These are phyloP conservation scores for Parotocinclus haroldoi DNA, from an alignment of 2,797 vertebrate species.

Conservation along the genomic window DNA sequence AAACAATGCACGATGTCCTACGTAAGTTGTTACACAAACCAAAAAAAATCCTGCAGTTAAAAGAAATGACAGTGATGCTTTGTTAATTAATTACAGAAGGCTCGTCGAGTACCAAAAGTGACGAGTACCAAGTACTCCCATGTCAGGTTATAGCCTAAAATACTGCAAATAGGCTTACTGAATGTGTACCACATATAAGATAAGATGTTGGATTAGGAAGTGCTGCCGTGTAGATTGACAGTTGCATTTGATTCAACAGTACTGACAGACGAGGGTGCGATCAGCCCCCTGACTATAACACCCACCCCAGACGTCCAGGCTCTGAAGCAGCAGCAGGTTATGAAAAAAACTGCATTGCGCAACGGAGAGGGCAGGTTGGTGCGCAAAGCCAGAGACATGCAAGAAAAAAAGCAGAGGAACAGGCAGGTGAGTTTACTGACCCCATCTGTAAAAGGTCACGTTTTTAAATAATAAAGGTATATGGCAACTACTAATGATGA, in stretches of 20 bases:
- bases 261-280: slow-evolving; percentile 69
- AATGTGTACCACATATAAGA: too few species aligned
- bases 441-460: slow-evolving; percentile 11
- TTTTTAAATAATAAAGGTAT: background rate
- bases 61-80: too few species aligned
- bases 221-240: background rate
- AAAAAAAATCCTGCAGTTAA: too few species aligned
- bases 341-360: slow-evolving; percentile 61
- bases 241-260: slow-evolving; percentile 64
- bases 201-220: background rate
- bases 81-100: too few species aligned
- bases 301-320: slow-evolving; percentile 80
- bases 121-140: too few species aligned
- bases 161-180: too few species aligned
- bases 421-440: slow-evolving; percentile 56
- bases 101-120: too few species aligned
- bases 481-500: too few species aligned
- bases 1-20: too few species aligned
- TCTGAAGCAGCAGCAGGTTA: slow-evolving; percentile 79
- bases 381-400: slow-evolving; percentile 65
- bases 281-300: slow-evolving; percentile 80
- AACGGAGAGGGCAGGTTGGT: slow-evolving; percentile 74
- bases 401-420: slow-evolving; percentile 55
- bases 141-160: too few species aligned
- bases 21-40: too few species aligned